Percentiles rank a stretch among this genome's conserved stretches.
These are phyloP conservation scores for Tenrec ecaudatus DNA, from an alignment of 2,113 vertebrate species.

Conservation along the genomic window DNA sequence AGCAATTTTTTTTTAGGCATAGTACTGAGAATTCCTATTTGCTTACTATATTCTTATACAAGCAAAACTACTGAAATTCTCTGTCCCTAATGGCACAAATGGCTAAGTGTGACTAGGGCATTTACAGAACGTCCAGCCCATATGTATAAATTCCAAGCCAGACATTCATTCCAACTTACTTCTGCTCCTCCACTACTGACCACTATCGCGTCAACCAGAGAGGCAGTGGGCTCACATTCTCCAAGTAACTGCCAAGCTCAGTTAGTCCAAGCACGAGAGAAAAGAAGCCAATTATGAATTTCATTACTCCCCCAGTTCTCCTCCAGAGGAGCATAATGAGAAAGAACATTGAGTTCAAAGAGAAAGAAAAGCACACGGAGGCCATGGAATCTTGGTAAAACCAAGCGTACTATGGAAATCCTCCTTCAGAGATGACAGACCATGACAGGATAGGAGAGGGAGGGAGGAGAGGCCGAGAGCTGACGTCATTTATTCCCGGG, in stretches of 20 bases:
- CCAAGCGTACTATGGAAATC: neutral
- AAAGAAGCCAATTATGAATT: constrained; percentile 56
- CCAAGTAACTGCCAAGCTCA: neutral
- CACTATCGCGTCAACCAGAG: neutral
- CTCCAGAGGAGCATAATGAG: constrained; percentile 6
- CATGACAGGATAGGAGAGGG: neutral
- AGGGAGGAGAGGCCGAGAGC: neutral
- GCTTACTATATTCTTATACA: neutral
- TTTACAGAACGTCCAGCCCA: neutral
- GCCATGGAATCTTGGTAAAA: constrained; percentile 13
- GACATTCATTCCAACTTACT: neutral
- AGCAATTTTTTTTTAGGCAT: neutral
- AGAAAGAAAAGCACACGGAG: neutral
- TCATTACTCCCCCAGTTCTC: constrained; percentile 55
- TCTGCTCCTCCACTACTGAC: neutral
- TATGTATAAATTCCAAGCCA: neutral
- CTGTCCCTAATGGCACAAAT: neutral
- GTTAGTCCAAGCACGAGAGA: neutral
- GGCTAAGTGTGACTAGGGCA: neutral
- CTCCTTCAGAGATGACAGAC: constrained; percentile 40
- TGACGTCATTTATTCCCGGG: constrained; percentile 37
- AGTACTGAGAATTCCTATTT: neutral
- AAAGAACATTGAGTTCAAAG: neutral
- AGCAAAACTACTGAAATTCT: constrained; percentile 14
- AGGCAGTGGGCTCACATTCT: neutral